Conservation (phyloP, 2,888 invertebrate species). For the Onthophagus sagittarius region DNA sequence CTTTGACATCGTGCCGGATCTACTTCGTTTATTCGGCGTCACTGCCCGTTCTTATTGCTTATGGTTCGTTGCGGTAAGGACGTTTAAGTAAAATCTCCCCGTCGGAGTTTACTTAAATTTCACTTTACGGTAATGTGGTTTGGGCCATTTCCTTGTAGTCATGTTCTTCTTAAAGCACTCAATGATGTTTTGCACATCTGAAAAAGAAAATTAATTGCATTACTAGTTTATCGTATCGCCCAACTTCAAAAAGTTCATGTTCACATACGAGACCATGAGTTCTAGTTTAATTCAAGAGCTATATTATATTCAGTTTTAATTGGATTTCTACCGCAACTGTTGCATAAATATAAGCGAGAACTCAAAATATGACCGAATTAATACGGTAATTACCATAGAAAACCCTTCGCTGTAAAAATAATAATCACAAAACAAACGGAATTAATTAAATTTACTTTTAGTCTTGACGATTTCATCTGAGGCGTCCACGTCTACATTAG, state of each 20-base stretch:
- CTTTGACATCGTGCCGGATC: constrained; percentile 42
- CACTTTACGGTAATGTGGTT: constrained; percentile 44
- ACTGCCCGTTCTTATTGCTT: constrained; percentile 37
- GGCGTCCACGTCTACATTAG: not conserved
- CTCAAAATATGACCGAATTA: not conserved
- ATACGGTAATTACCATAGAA: not conserved
- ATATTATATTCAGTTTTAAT: not conserved
- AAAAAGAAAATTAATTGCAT: constrained; percentile 26
- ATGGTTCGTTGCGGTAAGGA: constrained; percentile 31
- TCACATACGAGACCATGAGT: not conserved
- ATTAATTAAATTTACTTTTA: no score
- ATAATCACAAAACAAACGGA: no score
- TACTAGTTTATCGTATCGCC: no score
- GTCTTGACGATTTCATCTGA: no score
- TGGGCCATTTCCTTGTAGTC: constrained; percentile 40
- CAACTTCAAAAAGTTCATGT: not conserved
- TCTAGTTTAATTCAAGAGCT: not conserved
- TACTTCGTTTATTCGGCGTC: not conserved
- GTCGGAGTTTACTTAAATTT: constrained; percentile 40
- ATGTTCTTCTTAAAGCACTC: constrained; percentile 36
- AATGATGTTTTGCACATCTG: constrained; percentile 35
- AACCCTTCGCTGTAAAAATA: no score
- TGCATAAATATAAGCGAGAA: not conserved
- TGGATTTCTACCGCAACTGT: not conserved
- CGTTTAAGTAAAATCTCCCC: constrained; percentile 28